These are phyloP conservation scores for Lasiurus cinereus DNA, from an alignment of 2,113 vertebrate genomes.

Conservation along the genomic window DNA sequence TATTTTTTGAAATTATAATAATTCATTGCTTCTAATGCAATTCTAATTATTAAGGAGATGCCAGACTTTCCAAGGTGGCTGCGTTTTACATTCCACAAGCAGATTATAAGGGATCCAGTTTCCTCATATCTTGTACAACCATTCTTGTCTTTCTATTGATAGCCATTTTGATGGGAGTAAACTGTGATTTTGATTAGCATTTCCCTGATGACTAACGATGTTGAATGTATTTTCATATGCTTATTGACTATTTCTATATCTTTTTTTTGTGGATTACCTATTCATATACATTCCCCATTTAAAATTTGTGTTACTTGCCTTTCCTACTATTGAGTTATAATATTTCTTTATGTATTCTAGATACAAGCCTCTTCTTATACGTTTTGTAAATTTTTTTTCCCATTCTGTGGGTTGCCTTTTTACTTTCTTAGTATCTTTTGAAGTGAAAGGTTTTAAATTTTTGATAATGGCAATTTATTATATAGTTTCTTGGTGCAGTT, in stretches of 20 bases:
- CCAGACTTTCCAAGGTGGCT: background rate
- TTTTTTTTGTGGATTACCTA: background rate
- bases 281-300: background rate
- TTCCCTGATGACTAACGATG: background rate
- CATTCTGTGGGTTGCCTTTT: background rate
- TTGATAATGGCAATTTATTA: background rate
- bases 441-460: background rate
- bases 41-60: constrained; percentile 21
- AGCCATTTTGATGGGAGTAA: background rate
- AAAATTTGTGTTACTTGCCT: background rate
- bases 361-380: background rate
- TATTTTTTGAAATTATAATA: background rate
- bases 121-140: background rate
- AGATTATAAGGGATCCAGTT: background rate
- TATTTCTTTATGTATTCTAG: background rate
- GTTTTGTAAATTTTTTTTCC: background rate
- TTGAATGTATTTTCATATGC: background rate
- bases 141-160: background rate
- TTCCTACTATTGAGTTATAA: background rate
- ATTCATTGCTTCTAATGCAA: constrained; percentile 1
- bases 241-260: background rate
- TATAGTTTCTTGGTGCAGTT: background rate
- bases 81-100: background rate
- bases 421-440: background rate
- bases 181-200: background rate